These are phyloP conservation scores for Pteronura brasiliensis DNA, from an alignment of 2,113 vertebrate species.

Conservation along the genomic window DNA sequence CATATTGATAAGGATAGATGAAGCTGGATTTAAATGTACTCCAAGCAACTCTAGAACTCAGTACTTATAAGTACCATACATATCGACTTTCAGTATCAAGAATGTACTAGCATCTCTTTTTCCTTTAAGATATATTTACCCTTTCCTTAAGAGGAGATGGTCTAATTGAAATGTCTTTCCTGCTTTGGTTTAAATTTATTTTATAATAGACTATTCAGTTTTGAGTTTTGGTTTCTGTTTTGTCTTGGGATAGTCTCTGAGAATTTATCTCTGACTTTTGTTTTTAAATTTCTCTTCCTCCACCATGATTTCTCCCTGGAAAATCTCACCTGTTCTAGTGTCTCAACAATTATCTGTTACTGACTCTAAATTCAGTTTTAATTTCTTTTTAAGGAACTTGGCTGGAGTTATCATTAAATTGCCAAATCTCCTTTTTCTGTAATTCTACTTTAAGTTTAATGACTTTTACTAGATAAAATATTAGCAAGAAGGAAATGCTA, in stretches of 20 bases:
- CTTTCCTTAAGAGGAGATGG: neutral
- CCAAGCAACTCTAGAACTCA: neutral
- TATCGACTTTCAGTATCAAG: neutral
- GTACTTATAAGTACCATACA: neutral
- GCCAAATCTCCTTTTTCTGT: neutral
- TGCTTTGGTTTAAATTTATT: neutral
- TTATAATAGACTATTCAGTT: neutral
- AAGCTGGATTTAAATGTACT: neutral
- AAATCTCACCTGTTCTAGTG: neutral
- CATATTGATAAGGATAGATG: accelerated
- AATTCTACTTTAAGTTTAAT: neutral
- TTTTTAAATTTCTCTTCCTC: neutral
- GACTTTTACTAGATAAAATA: neutral
- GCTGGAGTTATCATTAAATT: neutral
- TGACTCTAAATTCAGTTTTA: neutral
- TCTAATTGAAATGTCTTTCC: neutral
- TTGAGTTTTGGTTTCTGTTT: neutral
- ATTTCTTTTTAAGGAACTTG: neutral
- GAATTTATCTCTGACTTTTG: neutral
- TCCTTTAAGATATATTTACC: neutral
- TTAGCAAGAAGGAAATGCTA: neutral
- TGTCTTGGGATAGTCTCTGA: neutral
- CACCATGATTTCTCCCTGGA: neutral
- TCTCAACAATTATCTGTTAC: neutral
- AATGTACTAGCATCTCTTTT: neutral